Base-by-base conservation (phyloP, 2,888 invertebrate species). In the Lepidocyrtinus sp. region DNA sequence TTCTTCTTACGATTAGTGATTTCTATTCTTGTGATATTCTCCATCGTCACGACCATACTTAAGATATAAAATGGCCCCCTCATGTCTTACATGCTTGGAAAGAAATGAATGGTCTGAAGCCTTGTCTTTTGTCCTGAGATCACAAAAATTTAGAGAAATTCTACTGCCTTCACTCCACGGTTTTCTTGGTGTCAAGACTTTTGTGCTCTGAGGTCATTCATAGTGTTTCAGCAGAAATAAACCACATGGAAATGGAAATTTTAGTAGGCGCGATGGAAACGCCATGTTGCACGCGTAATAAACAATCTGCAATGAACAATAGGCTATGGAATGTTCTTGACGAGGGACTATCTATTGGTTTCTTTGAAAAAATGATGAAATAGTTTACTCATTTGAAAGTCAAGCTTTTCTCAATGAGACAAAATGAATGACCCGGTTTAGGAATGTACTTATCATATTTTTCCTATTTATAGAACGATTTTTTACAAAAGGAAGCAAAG, bases 381-480 rank as follows among this genome's bases (percentile, higher is more conserved):
- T 50, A 65, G 74, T 63, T 65, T 74, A 65, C 65, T 63, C 1
- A 19, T n/a, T 55, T 62, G 2, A 61, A 27, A 22, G 64, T 27
- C 64, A 74, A 74, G 50, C 12, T 50, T 5, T 19, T n/a, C 59
- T 64, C 25, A 36, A 45, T 1, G 26, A 21, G 7, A 46, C n/a
- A 36, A 26, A 36, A 22, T 17, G 50, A 64, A 67, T 74, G 67
- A 74, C 67, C 74, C 17, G 72, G 50, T 50, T 67, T 19, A 50
- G 63, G 50, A 25, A 62, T 71, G 21, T 36, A 62, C 5, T 36
- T 26, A 62, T 61, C 1, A 50, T 24, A 50, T 26, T n/a, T 19
- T 72, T 61, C 26, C 65, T 74, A 74, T 74, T 65, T 74, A 65
- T 74, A 67, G 46, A 46, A 5, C 36, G 12, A 7, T 68, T 45